Base-by-base conservation (phyloP, 2,797 vertebrate genomes). In the Cichlasoma orientale region DNA sequence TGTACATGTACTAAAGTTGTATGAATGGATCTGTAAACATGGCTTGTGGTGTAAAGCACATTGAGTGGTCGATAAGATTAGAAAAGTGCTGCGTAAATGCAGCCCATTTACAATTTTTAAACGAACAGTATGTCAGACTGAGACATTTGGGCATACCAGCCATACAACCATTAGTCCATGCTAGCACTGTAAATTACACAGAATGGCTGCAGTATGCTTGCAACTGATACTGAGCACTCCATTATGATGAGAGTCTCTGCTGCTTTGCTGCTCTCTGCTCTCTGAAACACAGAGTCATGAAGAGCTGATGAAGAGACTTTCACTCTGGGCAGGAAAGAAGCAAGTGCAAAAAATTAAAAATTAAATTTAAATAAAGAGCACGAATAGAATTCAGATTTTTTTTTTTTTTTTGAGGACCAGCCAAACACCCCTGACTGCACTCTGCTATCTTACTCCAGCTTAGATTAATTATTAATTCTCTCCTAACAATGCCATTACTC, bases 191-290 rank as follows among this genome's bases (percentile, higher is more conserved):
- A 50, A 68, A 74, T 33, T 52, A 52, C 10, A 33, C 29, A 23
- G 33, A 41, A 68, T 68, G 25, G 29, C 63, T 68, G 63, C n/a
- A 50, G 50, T 68, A 50, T 29, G 18, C 63, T n/a, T 50, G 25
- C 63, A 68, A n/a, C 25, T 68, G 41, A 68, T 68, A n/a, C 41
- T 68, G 63, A 68, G 41, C n/a, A 47, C 63, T 50, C 44, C 44
- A 50, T 50, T 68, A 68, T 50, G 44, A 50, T 68, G 18, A 68
- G 63, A 29, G 63, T 68, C 63, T 68, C 18, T 68, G 41, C 63
- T 68, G 41, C 44, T 68, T 44, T 68, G 44, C 18, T 10, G 10
- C 47, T 50, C 63, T 50, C 63, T 29, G 56, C 50, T 63, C 31
- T 31, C 13, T 55, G 58, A 19, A 50, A 50, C 44, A 50, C 50